These are phyloP conservation scores for Belonocnema kinseyi DNA, from an alignment of 1,140 invertebrate species.

Conservation along the genomic window DNA sequence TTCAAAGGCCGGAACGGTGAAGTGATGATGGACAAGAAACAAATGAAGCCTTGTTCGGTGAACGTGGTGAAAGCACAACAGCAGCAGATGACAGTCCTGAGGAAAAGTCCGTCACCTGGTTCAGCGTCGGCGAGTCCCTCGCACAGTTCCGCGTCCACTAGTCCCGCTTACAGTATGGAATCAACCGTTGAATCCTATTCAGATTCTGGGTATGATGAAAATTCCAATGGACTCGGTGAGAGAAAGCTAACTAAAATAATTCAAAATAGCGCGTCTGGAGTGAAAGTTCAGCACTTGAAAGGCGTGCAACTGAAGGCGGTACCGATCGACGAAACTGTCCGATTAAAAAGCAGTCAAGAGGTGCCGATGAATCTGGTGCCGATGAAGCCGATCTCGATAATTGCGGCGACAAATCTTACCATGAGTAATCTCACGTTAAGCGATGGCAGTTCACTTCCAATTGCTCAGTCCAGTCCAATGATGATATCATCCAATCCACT, in stretches of 20 bases:
- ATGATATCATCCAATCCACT: conserved; percentile 62
- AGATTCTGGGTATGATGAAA: conserved; percentile 81
- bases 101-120: conserved; percentile 64
- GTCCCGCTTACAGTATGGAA: conserved; percentile 68
- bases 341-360: conserved; percentile 56
- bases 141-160: conserved; percentile 68
- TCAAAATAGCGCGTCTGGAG: conserved; percentile 44
- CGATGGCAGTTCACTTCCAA: conserved; percentile 50
- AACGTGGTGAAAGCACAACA: conserved; percentile 61
- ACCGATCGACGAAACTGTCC: conserved; percentile 59
- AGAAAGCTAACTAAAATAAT: conserved; percentile 62
- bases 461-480: conserved; percentile 29
- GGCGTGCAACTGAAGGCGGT: conserved; percentile 58
- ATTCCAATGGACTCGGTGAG: conserved; percentile 75
- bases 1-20: conserved; percentile 82
- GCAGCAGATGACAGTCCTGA: conserved; percentile 42
- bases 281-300: conserved; percentile 54
- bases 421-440: conserved; percentile 36
- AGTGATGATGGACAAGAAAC: conserved; percentile 80
- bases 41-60: conserved; percentile 79
- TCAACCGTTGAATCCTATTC: conserved; percentile 74
- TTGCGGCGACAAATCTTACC: conserved; percentile 55
- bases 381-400: conserved; percentile 63
- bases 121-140: conserved; percentile 67
- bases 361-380: conserved; percentile 63